Conservation (phyloP, 2,113 vertebrate genomes). For the Callipepla californica region DNA sequence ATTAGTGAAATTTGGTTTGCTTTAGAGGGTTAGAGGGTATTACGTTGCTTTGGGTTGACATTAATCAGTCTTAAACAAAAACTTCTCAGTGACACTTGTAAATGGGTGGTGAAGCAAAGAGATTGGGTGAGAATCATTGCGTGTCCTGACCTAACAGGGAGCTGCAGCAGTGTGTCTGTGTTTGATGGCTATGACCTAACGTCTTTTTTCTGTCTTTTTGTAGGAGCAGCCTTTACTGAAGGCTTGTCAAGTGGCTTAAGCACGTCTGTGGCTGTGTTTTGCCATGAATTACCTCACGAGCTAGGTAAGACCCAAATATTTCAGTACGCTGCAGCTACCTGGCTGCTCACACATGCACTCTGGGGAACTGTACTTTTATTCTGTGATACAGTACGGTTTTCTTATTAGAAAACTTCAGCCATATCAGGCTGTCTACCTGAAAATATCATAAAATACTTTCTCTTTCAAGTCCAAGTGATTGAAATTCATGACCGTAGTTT, state of each 20-base stretch:
- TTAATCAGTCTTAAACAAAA: not conserved
- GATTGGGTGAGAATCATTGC: not conserved
- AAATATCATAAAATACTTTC: not conserved
- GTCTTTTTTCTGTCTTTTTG: not conserved
- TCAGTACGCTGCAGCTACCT: not conserved
- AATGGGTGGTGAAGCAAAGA: not conserved
- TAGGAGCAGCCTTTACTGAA: slow-evolving; percentile 95
- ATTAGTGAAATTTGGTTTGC: not conserved
- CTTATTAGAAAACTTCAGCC: not conserved
- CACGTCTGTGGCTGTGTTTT: slow-evolving; percentile 97
- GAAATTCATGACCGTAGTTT: not conserved
- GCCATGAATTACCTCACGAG: slow-evolving; percentile 96
- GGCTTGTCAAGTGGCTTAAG: slow-evolving; percentile 95
- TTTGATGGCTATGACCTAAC: not conserved
- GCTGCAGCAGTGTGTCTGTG: not conserved
- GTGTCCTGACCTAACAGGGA: not conserved
- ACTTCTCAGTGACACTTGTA: not conserved
- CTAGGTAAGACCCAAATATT: slow-evolving; percentile 83
- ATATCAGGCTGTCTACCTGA: not conserved
- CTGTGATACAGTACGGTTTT: not conserved
- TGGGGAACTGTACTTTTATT: not conserved
- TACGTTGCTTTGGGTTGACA: not conserved
- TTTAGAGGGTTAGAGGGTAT: not conserved
- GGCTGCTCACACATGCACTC: not conserved
- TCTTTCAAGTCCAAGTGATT: not conserved